Base-by-base conservation (phyloP, 2,797 vertebrate species). In the Diceros bicornis region DNA sequence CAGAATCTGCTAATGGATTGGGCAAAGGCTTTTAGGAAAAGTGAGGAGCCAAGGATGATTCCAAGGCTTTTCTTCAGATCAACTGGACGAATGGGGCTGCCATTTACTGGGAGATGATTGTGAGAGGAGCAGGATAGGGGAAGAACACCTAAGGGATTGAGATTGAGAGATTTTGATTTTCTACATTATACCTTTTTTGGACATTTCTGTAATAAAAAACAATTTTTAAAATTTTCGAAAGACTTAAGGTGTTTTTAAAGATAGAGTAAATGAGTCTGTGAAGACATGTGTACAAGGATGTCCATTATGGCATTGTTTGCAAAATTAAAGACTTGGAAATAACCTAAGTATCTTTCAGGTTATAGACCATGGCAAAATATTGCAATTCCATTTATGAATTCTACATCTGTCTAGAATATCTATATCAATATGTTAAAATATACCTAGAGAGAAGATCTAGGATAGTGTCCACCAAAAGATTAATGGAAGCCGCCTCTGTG, bases 271-370 rank as follows among this genome's bases (percentile, higher is more conserved):
- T 57, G 23, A 87, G 10, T 64, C 75, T 44, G 1, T 96, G 6
- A 96, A 81, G 34, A 37, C 75, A n/a, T 34, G 4, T 95, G 20
- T 79, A 47, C 12, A 68, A 71, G 9, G 4, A 62, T 62, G 1
- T 94, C 68, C 7, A 23, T 84, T 84, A 41, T 92, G 27, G 41
- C 25, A 69, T 89, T 72, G 34, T 82, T 88, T 94, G 34, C 34
- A 90, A 89, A 84, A 64, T 59, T 91, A 84, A 93, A 94, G 47
- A 16, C 57, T 97, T 92, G 29, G 14, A 92, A 84, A 84, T 79
- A 92, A 91, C 27, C 34, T 57, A 75, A 57, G 27, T 82, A 41
- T 91, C 82, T 91, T 78, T 89, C 52, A 61, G 41, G 6, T 82
- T 78, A 61, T 86, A 83, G 78, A 94, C 77, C 27, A 75, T 44